These are phyloP conservation scores for Orestias chungarensis DNA, from an alignment of 2,797 vertebrate species.

Conservation along the genomic window DNA sequence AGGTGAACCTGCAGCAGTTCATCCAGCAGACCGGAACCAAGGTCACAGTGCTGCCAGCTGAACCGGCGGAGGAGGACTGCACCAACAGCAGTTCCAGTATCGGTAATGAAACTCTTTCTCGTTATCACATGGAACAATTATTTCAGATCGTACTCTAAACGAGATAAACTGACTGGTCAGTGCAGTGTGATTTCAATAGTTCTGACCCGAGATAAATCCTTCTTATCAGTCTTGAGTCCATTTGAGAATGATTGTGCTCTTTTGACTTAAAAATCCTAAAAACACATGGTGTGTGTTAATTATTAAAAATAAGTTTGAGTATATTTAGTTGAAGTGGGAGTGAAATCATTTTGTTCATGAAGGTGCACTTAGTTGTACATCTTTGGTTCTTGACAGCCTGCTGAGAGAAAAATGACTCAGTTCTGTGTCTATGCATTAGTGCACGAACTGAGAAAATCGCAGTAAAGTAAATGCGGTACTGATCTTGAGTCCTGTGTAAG, in stretches of 20 bases:
- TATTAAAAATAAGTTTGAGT: not conserved
- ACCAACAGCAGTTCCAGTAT: conserved; percentile 69
- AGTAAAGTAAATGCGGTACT: conserved; percentile 9
- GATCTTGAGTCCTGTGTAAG: conserved; percentile 21
- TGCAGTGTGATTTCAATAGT: not conserved
- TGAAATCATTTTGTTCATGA: conserved; percentile 17
- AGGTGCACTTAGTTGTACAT: conserved; percentile 33
- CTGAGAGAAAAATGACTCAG: conserved; percentile 59
- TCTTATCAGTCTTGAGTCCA: conserved; percentile 1
- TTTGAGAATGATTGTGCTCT: conserved; percentile 11
- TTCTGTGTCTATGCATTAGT: conserved; percentile 9
- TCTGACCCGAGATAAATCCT: not conserved
- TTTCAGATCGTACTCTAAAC: not conserved
- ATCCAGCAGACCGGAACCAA: conserved; percentile 98
- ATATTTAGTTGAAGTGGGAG: conserved; percentile 8
- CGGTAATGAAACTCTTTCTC: conserved; percentile 66
- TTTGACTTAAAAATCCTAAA: conserved; percentile 16
- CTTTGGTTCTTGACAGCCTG: conserved; percentile 28
- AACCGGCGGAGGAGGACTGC: conserved; percentile 86
- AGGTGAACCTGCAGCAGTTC: conserved; percentile 98
- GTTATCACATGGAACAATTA: not conserved
- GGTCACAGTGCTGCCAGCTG: conserved; percentile 94
- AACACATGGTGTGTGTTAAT: not conserved
- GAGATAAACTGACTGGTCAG: not conserved
- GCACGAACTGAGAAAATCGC: not conserved